Base-by-base conservation (phyloP, 1,140 invertebrate genomes). In the Charaxes varanes region DNA sequence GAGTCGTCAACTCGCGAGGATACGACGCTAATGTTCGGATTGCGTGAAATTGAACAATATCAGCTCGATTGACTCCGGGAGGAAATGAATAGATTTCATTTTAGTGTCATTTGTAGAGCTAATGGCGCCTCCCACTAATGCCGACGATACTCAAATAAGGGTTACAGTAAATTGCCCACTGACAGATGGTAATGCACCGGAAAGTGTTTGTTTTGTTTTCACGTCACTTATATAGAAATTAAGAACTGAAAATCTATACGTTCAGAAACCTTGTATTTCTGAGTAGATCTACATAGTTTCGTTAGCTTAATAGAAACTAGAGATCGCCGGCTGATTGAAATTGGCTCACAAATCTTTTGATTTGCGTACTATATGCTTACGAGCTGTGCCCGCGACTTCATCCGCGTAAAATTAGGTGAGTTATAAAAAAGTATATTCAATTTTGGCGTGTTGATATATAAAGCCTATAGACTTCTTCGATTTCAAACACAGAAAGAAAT, bases 21-120 rank as follows among this genome's bases (percentile, higher is more conserved):
- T 59, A 47, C 56, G 27, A 22, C 47, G 36, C 43, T 82, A 82
- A 82, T 82, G 76, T 52, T 55, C 32, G 57, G 27, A 82, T 82
- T 71, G 78, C 78, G 78, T 82, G 78, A 71, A 78, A 66, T 69
- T 65, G 56, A 51, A 76, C 76, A 76, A 78, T 80, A 78, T 76
- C 59, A 53, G 65, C 59, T 51, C 71, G 71, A 76, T 76, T 78
- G 71, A 73, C 76, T 80, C 56, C 53, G 46, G 56, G 64, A 69
- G 69, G 77, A 78, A 81, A 81, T 81, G 71, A 82, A 82, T 80
- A 82, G 78, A 80, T 82, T 82, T 82, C 73, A 78, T 80, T 82
- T 82, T 72, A 70, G 76, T 82, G 78, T 80, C 78, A 80, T 82
- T 80, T 80, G 73, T 82, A 72, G 69, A 58, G 69, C 61, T 82